These are phyloP conservation scores for Botrylloides violaceus DNA, from an alignment of 23 tunicate genomes.

Conservation along the genomic window DNA sequence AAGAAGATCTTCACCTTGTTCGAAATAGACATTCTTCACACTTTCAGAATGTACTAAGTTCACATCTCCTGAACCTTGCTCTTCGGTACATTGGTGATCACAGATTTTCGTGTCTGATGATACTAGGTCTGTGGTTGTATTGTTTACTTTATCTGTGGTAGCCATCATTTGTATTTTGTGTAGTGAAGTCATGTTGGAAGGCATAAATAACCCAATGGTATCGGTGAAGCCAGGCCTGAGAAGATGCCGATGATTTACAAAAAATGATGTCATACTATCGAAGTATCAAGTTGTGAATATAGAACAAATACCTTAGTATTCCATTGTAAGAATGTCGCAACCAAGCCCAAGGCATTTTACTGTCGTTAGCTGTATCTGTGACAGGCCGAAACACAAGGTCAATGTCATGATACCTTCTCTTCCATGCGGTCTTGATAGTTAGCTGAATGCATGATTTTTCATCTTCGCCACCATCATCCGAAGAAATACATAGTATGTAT, in stretches of 20 bases:
- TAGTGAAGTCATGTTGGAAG: constrained; percentile 10
- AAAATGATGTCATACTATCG: no score
- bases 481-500: constrained; percentile 37
- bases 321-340: constrained; percentile 49
- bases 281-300: no score
- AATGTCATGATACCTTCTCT: constrained; percentile 22
- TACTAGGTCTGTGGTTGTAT: neutral
- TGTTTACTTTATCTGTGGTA: neutral
- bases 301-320: constrained; percentile 34
- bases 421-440: constrained; percentile 37
- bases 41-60: neutral
- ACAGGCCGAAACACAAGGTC: constrained; percentile 42
- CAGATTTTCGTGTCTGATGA: neutral
- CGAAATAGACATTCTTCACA: neutral
- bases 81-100: neutral
- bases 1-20: neutral
- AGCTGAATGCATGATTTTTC: constrained; percentile 30
- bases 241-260: no score
- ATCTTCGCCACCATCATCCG: neutral
- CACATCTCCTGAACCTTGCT: neutral
- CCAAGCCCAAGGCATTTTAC: constrained; percentile 45
- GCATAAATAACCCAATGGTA: constrained; percentile 29
- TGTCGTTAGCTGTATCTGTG: constrained; percentile 11
- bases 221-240: constrained; percentile 55
- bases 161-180: constrained; percentile 29